Conservation (phyloP, 2,113 vertebrate species). For the Elaphurus davidianus region DNA sequence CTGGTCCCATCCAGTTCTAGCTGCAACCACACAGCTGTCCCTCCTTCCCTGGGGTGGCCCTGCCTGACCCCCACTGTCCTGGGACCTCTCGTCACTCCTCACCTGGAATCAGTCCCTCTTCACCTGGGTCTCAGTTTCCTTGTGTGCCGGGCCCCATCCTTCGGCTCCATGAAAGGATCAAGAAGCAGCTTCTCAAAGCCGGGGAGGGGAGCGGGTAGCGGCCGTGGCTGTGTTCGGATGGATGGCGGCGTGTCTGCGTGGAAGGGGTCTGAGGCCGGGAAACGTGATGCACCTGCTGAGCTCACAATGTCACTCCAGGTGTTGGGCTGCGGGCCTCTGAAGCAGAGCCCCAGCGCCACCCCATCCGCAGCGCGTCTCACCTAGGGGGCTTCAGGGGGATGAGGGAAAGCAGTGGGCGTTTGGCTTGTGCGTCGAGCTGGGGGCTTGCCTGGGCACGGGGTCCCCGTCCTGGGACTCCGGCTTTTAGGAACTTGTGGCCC, state of each 20-base stretch:
- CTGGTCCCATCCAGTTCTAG: background rate
- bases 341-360: background rate
- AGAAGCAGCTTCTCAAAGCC: background rate
- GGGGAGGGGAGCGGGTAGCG: accelerated
- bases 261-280: background rate
- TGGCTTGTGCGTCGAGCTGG: accelerated
- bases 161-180: accelerated
- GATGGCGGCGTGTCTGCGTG: accelerated
- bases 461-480: no score
- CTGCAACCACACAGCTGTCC: background rate
- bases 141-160: accelerated
- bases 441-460: background rate
- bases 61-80: background rate
- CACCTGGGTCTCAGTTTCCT: background rate
- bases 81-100: accelerated
- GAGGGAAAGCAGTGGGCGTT: background rate
- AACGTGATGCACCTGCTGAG: accelerated
- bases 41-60: background rate
- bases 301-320: accelerated
- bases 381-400: background rate
- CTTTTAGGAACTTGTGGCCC: background rate
- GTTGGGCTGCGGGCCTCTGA: background rate
- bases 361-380: background rate
- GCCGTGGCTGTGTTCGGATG: background rate
- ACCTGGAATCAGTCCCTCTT: background rate